Conservation (phyloP, 2,113 vertebrate genomes). For the Irena cyanogastra region DNA sequence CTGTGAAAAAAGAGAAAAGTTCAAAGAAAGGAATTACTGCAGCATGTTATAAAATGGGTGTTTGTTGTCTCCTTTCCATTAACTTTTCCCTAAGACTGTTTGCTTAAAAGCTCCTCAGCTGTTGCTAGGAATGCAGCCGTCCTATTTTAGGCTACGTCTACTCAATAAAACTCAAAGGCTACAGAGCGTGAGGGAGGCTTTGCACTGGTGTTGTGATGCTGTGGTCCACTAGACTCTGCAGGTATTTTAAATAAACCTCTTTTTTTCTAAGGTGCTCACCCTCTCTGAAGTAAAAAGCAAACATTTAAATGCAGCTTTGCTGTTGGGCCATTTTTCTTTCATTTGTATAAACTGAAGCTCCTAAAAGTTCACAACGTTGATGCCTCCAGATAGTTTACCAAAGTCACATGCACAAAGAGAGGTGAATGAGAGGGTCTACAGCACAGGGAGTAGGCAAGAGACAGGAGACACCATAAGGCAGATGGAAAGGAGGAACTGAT, state of each 20-base stretch:
- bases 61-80: not conserved
- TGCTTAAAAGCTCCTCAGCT: not conserved
- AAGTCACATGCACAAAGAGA: not conserved
- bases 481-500: not conserved
- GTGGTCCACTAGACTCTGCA: not conserved
- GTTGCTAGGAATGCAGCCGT: not conserved
- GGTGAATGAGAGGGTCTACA: not conserved
- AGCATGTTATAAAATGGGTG: not conserved
- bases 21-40: not conserved
- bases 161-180: not conserved
- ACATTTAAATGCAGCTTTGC: not conserved
- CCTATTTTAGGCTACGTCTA: not conserved
- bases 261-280: not conserved
- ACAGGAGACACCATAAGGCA: not conserved
- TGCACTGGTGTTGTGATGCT: not conserved
- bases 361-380: not conserved
- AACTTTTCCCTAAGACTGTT: slow-evolving; percentile 8
- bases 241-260: not conserved
- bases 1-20: not conserved
- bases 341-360: not conserved
- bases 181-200: not conserved
- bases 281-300: not conserved
- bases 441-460: not conserved
- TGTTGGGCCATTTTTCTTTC: not conserved
- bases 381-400: not conserved